These are phyloP conservation scores for Chlamydotis undulata DNA, from an alignment of 2,113 vertebrate species.

Conservation along the genomic window DNA sequence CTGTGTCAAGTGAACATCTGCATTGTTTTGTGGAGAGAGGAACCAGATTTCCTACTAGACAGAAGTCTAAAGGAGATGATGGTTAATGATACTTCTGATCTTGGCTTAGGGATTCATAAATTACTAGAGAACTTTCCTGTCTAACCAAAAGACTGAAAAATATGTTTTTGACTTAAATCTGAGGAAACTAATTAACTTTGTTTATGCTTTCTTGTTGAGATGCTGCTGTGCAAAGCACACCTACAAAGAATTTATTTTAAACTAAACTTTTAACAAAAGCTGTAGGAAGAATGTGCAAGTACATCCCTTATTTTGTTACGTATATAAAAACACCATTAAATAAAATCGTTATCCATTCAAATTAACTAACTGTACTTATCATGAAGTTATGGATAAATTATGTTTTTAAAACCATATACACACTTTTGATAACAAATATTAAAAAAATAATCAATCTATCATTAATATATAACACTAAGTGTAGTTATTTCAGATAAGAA, in stretches of 20 bases:
- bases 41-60: not conserved
- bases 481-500: not conserved
- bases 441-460: not conserved
- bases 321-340: not conserved
- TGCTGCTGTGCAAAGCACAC: not conserved
- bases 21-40: not conserved
- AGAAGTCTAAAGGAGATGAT: not conserved
- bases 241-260: not conserved
- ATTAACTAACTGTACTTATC: not conserved
- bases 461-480: not conserved
- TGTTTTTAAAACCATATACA: not conserved
- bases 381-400: not conserved
- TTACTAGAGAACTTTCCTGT: not conserved
- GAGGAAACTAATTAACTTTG: not conserved
- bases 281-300: not conserved
- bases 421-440: not conserved
- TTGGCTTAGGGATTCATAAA: not conserved
- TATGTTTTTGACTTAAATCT: not conserved
- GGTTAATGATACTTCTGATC: not conserved
- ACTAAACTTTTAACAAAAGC: not conserved
- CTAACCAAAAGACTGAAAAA: not conserved
- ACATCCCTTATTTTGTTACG: not conserved
- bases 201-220: not conserved
- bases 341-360: not conserved
- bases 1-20: not conserved